Base-by-base conservation (phyloP, 2,888 invertebrate genomes). In the Athetis lepigone region DNA sequence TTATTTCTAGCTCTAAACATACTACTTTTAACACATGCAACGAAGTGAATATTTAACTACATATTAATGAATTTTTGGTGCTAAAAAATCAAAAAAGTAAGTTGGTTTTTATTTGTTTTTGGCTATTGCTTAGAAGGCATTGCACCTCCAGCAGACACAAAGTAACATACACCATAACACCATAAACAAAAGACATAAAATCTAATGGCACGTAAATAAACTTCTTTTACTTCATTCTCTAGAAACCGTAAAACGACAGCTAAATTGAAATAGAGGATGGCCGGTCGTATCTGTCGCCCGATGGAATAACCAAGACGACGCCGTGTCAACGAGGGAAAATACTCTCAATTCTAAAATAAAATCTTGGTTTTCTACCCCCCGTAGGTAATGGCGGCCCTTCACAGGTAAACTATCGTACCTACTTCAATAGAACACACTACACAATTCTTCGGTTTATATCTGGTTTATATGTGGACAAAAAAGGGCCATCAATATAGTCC, bases 241-340 rank as follows among this genome's bases (percentile, higher is more conserved):
- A 25, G 11, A 33, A 23, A 61, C 29, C 40, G 52, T 67, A 69
- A 69, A 67, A 67, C 36, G 19, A 52, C 45, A 67, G 47, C 52
- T 61, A 69, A 67, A 67, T 67, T 67, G 67, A 69, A 67, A 69
- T 69, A 69, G 51, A 67, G 40, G 36, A 69, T 51, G 40, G 51
- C 23, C 37, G 37, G 58, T n/a, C 37, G 21, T 25, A n/a, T 16
- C 25, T 37, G 33, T 58, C 49, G 33, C n/a, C 19, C 21, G 33
- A 13, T 49, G 23, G 25, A 11, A 9, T 8, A 36, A 8, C 19
- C 8, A 1, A 27, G 18, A 16, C 8, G 9, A 6, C 9, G 16
- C 4, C 23, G 4, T 6, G 19, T 33, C 19, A 25, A 33, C 19
- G n/a, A 4, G 11, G 9, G 23, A 62, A 63, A n/a, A 37, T 29